phyloP scores from a whole-genome alignment of 2,797 vertebrate species.

The Coregonus suidteri region DNA sequence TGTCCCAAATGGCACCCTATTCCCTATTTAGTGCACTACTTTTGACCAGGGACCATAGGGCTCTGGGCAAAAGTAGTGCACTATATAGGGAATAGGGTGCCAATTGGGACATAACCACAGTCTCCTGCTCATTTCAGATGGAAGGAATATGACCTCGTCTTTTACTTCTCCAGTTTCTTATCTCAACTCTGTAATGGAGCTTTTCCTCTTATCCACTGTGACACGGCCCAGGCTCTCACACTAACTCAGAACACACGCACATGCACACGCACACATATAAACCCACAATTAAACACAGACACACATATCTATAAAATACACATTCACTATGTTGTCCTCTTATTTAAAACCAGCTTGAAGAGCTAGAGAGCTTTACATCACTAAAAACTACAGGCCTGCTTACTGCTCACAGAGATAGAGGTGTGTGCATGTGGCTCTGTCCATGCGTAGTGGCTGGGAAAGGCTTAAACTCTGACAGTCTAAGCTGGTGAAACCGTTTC shows the following conservation, averaged over 20 bases:
- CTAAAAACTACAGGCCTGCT: neutral
- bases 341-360: no score
- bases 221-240: neutral
- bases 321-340: neutral
- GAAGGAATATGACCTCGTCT: neutral
- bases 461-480: neutral
- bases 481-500: neutral
- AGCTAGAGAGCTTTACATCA: neutral
- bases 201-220: neutral
- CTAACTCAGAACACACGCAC: neutral
- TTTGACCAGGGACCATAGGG: neutral
- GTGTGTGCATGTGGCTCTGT: neutral
- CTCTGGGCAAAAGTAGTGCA: neutral
- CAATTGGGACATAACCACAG: neutral
- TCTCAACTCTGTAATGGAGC: neutral
- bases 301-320: neutral
- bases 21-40: neutral
- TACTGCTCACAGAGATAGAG: neutral
- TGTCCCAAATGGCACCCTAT: neutral
- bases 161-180: neutral
- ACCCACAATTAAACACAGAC: neutral
- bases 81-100: neutral
- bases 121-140: neutral
- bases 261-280: neutral
- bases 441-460: neutral